A percentile compares a stretch with the other conserved stretches of the same genome.
Conservation (phyloP, 2,113 vertebrate genomes). For the Desmodus rotundus region DNA sequence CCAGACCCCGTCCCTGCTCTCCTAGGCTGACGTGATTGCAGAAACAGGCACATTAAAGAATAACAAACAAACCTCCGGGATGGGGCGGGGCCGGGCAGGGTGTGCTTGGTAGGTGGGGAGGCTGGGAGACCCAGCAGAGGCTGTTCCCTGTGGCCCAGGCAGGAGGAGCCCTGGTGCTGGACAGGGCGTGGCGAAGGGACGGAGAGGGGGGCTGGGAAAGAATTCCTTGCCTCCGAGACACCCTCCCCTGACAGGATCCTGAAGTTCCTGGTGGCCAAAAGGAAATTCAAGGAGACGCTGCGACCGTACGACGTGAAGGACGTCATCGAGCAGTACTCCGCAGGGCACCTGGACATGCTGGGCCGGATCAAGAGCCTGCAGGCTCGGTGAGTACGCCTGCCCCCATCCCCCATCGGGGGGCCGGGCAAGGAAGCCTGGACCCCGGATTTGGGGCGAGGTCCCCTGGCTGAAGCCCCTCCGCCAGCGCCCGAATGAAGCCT, state of each 20-base stretch:
- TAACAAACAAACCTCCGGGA: not conserved
- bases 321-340: slow-evolving; percentile 98
- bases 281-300: slow-evolving; percentile 98
- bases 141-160: not conserved
- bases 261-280: slow-evolving; percentile 98
- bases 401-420: not conserved
- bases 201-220: not conserved
- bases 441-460: accelerated
- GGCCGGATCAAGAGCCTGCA: slow-evolving; percentile 98
- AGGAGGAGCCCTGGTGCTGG: not conserved
- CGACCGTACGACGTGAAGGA: slow-evolving; percentile 98
- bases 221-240: not conserved
- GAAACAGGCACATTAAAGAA: not conserved
- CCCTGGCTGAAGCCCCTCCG: not conserved
- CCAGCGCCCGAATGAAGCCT: accelerated
- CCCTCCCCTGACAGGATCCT: slow-evolving; percentile 85
- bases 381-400: slow-evolving; percentile 78
- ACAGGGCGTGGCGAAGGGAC: not conserved
- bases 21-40: not conserved
- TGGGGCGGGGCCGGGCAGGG: not conserved
- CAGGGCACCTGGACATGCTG: slow-evolving; percentile 98
- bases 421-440: accelerated
- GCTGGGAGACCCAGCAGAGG: not conserved
- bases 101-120: not conserved
- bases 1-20: not conserved